Evolutionary conservation across 2,113 vertebrate species (phyloP).

Genomic region (Gorsachius goisagi): DNA sequence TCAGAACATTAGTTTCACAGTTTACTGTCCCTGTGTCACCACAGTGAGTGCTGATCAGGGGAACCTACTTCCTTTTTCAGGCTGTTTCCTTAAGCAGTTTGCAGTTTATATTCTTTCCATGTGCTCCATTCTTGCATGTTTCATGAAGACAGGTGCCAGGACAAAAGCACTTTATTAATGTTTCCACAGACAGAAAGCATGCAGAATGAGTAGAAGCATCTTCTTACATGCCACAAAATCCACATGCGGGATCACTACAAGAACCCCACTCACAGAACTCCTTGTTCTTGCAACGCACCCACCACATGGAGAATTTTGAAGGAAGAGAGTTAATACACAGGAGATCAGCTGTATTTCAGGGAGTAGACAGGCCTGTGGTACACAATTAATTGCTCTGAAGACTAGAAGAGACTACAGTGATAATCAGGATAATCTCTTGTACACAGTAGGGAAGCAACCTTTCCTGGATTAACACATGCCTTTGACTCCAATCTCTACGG

Average conservation of each 20-base stretch:
- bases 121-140: neutral
- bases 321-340: neutral
- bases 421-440: neutral
- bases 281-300: neutral
- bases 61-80: neutral
- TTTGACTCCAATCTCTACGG: neutral
- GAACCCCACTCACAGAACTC: neutral
- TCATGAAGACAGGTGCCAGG: neutral
- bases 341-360: neutral
- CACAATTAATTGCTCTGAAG: neutral
- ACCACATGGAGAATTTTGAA: neutral
- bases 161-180: neutral
- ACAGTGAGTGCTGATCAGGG: neutral
- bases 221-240: neutral
- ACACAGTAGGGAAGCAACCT: neutral
- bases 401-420: neutral
- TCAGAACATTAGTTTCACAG: neutral
- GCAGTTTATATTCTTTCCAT: neutral
- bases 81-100: neutral
- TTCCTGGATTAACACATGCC: neutral
- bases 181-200: neutral
- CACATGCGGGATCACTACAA: neutral
- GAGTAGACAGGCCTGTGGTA: neutral
- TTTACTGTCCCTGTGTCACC: neutral
- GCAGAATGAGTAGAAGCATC: neutral